Conservation (phyloP, 2,888 invertebrate species). For the Mimas tiliae region DNA sequence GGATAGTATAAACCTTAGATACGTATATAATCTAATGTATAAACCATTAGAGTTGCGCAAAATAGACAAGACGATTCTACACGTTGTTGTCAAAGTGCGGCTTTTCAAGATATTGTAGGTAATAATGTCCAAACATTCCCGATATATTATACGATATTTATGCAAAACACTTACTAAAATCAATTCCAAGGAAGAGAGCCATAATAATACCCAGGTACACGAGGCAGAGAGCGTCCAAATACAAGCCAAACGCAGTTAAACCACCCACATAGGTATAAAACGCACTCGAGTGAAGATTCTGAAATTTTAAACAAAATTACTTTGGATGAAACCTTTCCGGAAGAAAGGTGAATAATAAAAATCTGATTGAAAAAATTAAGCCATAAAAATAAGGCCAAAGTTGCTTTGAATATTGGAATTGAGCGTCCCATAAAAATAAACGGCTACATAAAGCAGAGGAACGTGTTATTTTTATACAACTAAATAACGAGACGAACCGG, state of each 20-base stretch:
- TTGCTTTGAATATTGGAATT: neutral
- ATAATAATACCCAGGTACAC: constrained; percentile 87
- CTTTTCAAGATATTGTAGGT: too few relatives aligned
- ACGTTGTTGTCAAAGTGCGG: too few relatives aligned
- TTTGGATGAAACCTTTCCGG: neutral
- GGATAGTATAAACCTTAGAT: too few relatives aligned
- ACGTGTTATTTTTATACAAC: too few relatives aligned
- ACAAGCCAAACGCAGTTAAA: constrained; percentile 89
- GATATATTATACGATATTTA: neutral
- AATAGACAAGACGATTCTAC: too few relatives aligned
- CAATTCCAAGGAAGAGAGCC: constrained; percentile 85
- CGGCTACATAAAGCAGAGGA: neutral
- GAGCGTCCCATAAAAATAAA: neutral
- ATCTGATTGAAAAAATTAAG: constrained; percentile 2
- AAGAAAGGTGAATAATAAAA: constrained; percentile 3
- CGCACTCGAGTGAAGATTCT: constrained; percentile 89
- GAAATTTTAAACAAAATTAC: constrained; percentile 39
- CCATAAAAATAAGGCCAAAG: constrained; percentile 1
- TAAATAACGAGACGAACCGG: too few relatives aligned
- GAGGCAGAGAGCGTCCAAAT: constrained; percentile 89
- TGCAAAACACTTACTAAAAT: constrained; percentile 77
- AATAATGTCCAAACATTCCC: too few relatives aligned
- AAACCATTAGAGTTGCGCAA: too few relatives aligned
- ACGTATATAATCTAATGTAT: too few relatives aligned
- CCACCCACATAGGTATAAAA: constrained; percentile 88